Evolutionary conservation across 2,797 vertebrate genomes (phyloP).

Genomic region (Cottoperca gobio): DNA sequence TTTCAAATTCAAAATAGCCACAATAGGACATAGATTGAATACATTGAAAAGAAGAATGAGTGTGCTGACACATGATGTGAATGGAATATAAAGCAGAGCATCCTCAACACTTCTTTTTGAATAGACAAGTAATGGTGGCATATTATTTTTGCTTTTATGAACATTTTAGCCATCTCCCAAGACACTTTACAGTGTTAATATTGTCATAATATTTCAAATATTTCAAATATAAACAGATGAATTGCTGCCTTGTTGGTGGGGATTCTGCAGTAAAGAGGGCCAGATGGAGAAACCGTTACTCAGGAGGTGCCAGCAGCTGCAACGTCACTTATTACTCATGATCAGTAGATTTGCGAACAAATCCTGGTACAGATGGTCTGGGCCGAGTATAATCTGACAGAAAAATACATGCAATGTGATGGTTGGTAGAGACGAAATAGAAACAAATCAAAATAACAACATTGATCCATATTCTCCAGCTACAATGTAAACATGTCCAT

Average conservation of each 20-base stretch:
- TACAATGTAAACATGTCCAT: too few species aligned
- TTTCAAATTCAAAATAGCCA: background rate
- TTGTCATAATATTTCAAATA: background rate
- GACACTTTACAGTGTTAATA: background rate
- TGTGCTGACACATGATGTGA: background rate
- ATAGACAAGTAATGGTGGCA: background rate
- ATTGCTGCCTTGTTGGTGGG: background rate
- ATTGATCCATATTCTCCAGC: background rate
- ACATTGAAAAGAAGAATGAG: background rate
- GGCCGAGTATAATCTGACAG: conserved; percentile 16
- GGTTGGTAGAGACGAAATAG: background rate
- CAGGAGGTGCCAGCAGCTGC: conserved; percentile 31
- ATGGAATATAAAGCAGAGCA: background rate
- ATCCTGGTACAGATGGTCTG: conserved; percentile 53
- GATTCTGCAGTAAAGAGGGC: conserved; percentile 3
- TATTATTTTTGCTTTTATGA: background rate
- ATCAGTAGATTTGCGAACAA: conserved; percentile 42
- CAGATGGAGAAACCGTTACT: conserved; percentile 58
- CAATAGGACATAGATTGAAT: background rate
- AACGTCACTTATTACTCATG: conserved; percentile 46
- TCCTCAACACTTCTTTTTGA: too few species aligned
- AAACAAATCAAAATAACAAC: background rate
- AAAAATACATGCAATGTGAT: background rate
- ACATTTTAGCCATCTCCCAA: background rate
- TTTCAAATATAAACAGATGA: background rate